Percentiles rank a stretch among this genome's conserved stretches.
phyloP scores from a whole-genome alignment of 2,888 invertebrate species.

The Nasonovia ribisnigri region DNA sequence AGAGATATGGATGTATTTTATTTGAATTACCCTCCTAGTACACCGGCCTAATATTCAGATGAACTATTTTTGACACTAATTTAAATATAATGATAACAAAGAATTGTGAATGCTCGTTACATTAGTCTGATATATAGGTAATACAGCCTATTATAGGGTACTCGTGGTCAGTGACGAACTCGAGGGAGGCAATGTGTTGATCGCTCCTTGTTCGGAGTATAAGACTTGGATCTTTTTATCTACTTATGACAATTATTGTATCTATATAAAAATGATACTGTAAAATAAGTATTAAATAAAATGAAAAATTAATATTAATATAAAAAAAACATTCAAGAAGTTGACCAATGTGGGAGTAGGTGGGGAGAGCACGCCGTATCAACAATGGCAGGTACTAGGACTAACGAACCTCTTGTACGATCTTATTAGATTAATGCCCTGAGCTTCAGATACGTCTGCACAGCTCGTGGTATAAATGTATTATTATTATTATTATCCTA shows the following conservation, averaged over 20 bases:
- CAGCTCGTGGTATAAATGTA: background rate
- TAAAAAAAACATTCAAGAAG: background rate
- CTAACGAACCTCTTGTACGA: background rate
- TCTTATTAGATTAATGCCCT: background rate
- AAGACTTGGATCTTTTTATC: background rate
- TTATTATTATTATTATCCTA: conserved; percentile 5
- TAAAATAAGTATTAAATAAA: background rate
- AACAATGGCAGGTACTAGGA: background rate
- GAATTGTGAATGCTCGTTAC: too few relatives aligned
- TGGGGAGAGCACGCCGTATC: background rate
- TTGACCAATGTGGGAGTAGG: too few relatives aligned
- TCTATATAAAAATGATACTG: background rate
- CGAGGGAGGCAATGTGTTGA: background rate
- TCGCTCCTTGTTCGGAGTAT: background rate
- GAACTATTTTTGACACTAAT: too few relatives aligned
- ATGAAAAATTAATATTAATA: background rate
- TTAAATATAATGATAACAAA: too few relatives aligned
- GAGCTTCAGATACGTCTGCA: background rate
- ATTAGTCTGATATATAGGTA: too few relatives aligned
- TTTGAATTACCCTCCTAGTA: background rate
- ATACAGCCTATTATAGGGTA: too few relatives aligned
- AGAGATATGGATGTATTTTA: background rate
- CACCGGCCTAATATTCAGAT: background rate
- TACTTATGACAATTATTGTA: background rate
- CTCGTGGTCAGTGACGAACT: background rate